Evolutionary conservation across 2,888 invertebrate genomes (phyloP).

Genomic region (Caenorhabditis becei): DNA sequence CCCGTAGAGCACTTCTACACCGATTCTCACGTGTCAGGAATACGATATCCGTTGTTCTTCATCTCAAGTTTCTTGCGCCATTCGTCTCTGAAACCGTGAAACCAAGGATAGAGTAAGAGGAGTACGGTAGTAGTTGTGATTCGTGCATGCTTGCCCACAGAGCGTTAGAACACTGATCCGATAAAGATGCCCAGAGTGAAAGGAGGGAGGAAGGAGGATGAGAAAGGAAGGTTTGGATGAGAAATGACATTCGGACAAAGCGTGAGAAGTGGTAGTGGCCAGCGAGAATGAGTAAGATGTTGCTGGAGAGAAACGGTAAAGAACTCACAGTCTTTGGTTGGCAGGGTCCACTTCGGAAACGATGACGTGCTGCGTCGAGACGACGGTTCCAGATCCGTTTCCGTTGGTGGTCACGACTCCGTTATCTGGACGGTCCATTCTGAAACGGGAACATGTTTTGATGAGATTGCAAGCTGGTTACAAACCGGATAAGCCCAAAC

Average conservation of each 20-base stretch:
- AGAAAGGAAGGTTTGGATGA: slow-evolving; percentile 10
- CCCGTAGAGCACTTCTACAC: background rate
- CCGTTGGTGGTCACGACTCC: slow-evolving; percentile 57
- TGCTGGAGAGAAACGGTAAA: background rate
- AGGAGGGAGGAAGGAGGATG: background rate
- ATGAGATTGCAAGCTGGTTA: background rate
- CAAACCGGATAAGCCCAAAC: slow-evolving; percentile 71
- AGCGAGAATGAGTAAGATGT: slow-evolving; percentile 5
- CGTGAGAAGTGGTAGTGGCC: slow-evolving; percentile 35
- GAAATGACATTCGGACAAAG: slow-evolving; percentile 60
- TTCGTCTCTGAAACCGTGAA: slow-evolving; percentile 40
- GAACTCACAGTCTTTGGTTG: slow-evolving; percentile 70
- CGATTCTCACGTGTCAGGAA: slow-evolving; percentile 20
- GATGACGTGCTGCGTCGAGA: slow-evolving; percentile 55
- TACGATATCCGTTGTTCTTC: slow-evolving; percentile 33
- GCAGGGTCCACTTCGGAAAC: slow-evolving; percentile 62
- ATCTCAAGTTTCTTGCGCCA: slow-evolving; percentile 58
- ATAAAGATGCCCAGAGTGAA: background rate
- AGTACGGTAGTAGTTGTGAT: slow-evolving; percentile 15
- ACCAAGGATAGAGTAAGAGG: slow-evolving; percentile 8
- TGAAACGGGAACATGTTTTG: slow-evolving; percentile 6
- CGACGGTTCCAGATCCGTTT: slow-evolving; percentile 46
- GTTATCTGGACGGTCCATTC: slow-evolving; percentile 59
- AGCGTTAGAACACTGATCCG: slow-evolving; percentile 13
- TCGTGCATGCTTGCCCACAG: slow-evolving; percentile 22